phyloP scores from a whole-genome alignment of 2,113 vertebrate genomes.

The Solenodon paradoxus region DNA sequence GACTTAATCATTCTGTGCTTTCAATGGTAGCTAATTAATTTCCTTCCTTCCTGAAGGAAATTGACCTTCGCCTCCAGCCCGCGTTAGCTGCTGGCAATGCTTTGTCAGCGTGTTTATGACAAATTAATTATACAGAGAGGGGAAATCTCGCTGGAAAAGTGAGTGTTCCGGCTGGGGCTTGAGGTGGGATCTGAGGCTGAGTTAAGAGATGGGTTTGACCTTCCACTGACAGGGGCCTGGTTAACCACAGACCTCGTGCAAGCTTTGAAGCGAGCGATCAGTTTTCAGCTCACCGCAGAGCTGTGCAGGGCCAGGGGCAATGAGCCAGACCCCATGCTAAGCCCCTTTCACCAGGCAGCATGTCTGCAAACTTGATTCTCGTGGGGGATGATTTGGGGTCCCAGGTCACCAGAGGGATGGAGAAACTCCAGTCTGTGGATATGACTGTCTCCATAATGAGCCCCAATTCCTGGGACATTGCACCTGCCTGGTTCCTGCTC shows the following conservation, averaged over 20 bases:
- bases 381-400: accelerated
- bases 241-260: background rate
- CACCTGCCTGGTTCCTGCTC: background rate
- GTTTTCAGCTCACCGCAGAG: background rate
- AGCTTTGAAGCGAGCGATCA: background rate
- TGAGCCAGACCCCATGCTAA: accelerated
- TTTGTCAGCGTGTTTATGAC: slow-evolving; percentile 76
- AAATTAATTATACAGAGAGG: slow-evolving; percentile 75
- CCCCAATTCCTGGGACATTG: background rate
- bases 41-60: slow-evolving; percentile 68
- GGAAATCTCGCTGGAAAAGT: slow-evolving; percentile 56
- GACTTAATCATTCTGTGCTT: background rate
- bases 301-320: background rate
- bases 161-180: slow-evolving; percentile 5
- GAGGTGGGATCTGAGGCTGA: slow-evolving; percentile 18
- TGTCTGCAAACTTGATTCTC: background rate
- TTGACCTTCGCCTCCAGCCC: slow-evolving; percentile 74
- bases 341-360: accelerated
- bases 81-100: slow-evolving; percentile 65
- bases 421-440: background rate
- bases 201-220: slow-evolving; percentile 55
- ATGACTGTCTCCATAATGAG: accelerated
- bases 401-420: background rate
- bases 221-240: slow-evolving; percentile 55
- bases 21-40: slow-evolving; percentile 71